Base-by-base conservation (phyloP, 2,888 invertebrate species). In the Drosophila robusta region DNA sequence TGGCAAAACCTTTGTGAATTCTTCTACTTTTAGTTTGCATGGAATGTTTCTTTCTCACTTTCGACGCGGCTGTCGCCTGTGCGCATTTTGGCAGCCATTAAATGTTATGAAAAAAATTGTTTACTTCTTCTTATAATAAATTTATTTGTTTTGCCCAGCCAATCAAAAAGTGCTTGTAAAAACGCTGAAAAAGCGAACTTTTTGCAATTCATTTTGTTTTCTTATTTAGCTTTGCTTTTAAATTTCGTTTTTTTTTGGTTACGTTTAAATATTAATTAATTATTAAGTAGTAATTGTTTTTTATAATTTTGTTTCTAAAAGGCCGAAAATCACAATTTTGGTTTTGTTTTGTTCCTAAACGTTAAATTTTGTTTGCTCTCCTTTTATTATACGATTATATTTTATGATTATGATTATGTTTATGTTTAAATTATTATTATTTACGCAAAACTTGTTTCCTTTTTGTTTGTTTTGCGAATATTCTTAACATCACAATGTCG, bases 241-340 rank as follows among this genome's bases (percentile, higher is more conserved):
- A 62, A 41, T 47, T 12, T 54, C 42, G 32, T 57, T 67, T 66
- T 67, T 66, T 72, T 62, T 72, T 66, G 57, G 56, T 71, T 75
- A 65, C 55, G 49, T 60, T 84, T 74, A 70, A 58, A 73, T 78
- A 63, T 66, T 69, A 66, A 70, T 73, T 78, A 70, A 63, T 71
- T 75, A 75, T 71, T 47, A 58, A 66, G 54, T 76, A 75, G 58
- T 66, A 47, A 55, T 24, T 55, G 62, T 65, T 47, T 64, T 70
- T 74, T 72, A 70, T 78, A 86, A 87, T 87, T 87, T 87, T 87
- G 86, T 90, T 90, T 83, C 84, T 90, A 89, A 90, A 90, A 90
- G 90, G 89, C 90, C 90, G 90, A 90, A 90, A 90, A 90, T 90
- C 90, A 90, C 90, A 90, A 90, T 90, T 90, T 90, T 87, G 90